phyloP scores from a whole-genome alignment of 2,797 vertebrate species.

The Pangasius sanitwongsei region DNA sequence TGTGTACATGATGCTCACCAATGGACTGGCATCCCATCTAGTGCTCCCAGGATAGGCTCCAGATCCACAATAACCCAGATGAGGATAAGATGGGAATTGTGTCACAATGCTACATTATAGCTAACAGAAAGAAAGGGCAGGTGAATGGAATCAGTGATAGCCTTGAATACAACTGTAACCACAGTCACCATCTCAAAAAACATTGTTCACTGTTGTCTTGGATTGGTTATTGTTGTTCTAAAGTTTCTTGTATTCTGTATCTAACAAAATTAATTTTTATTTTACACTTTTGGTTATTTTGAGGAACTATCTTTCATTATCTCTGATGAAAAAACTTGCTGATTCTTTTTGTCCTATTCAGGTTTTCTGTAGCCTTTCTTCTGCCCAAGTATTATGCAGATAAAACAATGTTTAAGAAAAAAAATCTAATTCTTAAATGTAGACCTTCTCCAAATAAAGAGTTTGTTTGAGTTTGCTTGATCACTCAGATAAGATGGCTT shows the following conservation, averaged over 20 bases:
- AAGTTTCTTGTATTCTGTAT: neutral
- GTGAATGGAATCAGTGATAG: neutral
- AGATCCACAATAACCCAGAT: neutral
- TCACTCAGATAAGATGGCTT: neutral
- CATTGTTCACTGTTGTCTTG: neutral
- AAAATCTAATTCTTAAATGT: neutral
- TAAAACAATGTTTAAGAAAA: neutral
- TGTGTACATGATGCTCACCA: neutral
- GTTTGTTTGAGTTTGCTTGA: neutral
- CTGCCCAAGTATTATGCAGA: neutral
- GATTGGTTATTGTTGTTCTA: neutral
- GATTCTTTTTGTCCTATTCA: neutral
- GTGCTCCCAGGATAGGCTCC: neutral
- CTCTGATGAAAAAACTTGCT: neutral
- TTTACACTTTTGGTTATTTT: neutral
- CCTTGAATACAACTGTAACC: neutral
- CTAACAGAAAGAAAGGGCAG: neutral
- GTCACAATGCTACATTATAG: neutral
- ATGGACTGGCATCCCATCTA: neutral
- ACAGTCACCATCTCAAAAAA: neutral
- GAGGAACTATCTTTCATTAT: neutral
- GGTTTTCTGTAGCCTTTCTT: neutral
- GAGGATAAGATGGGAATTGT: neutral
- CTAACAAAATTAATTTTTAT: neutral
- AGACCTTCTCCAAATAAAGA: neutral